A percentile compares a stretch with the other conserved stretches of the same genome.
Conservation (phyloP, 2,797 vertebrate species). For the Sardinella longiceps region DNA sequence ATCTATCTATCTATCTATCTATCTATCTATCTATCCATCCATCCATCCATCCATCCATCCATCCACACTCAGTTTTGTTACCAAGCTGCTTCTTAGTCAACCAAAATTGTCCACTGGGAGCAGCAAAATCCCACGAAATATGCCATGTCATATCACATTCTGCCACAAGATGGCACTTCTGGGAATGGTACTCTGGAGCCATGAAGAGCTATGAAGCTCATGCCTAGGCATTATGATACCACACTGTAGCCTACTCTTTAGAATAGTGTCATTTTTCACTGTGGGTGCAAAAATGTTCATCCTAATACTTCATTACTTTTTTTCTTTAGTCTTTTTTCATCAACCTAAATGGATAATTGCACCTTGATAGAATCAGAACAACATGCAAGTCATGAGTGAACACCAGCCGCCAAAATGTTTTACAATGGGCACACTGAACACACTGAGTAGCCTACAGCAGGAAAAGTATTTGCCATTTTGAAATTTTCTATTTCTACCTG, state of each 20-base stretch:
- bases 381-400: not conserved
- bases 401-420: not conserved
- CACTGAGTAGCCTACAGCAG: too few relatives aligned
- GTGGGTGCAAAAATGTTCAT: not conserved
- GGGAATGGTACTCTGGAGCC: slow-evolving; percentile 32
- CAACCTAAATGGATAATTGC: too few relatives aligned
- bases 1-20: too few relatives aligned
- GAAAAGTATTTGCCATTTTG: not conserved
- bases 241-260: not conserved
- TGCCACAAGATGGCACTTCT: slow-evolving; percentile 66
- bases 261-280: not conserved
- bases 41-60: too few relatives aligned
- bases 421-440: not conserved
- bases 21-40: too few relatives aligned
- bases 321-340: too few relatives aligned
- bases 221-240: too few relatives aligned
- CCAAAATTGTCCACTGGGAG: not conserved
- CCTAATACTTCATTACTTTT: not conserved
- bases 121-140: not conserved
- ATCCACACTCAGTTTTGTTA: too few relatives aligned
- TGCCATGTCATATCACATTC: not conserved
- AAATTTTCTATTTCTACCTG: not conserved
- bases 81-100: not conserved
- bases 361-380: too few relatives aligned
- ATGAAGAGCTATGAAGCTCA: too few relatives aligned